phyloP scores from a whole-genome alignment of 92 coral and sea anemone genomes.

The Paragorgia papillata region DNA sequence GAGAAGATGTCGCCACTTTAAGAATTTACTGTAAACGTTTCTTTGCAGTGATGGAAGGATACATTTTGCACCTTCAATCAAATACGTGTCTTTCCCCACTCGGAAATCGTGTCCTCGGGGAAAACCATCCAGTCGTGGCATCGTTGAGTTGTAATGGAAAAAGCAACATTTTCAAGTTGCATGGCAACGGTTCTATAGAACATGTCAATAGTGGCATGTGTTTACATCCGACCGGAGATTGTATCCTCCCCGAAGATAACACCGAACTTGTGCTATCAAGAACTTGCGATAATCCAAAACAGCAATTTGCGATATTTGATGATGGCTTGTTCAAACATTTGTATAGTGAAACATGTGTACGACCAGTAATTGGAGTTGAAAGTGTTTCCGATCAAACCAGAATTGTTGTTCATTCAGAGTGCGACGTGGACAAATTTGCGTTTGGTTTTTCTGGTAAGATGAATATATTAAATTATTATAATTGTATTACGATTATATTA shows the following conservation, averaged over 20 bases:
- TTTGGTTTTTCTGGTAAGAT: slow-evolving; percentile 23
- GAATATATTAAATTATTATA: too few relatives aligned
- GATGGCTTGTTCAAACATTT: slow-evolving; percentile 5
- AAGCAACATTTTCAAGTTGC: neutral
- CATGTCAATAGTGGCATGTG: slow-evolving; percentile 18
- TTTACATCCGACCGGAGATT: slow-evolving; percentile 19
- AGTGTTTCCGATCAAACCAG: neutral
- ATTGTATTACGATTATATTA: too few relatives aligned
- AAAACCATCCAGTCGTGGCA: slow-evolving; percentile 19
- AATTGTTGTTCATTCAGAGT: slow-evolving; percentile 1
- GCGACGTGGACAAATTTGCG: slow-evolving; percentile 6
- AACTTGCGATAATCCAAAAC: neutral
- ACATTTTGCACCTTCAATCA: slow-evolving; percentile 21
- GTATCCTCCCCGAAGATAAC: slow-evolving; percentile 16
- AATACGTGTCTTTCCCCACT: slow-evolving; percentile 16
- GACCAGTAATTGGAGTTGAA: neutral
- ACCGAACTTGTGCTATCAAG: slow-evolving; percentile 24
- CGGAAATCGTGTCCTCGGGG: neutral
- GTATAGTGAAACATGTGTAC: slow-evolving; percentile 3
- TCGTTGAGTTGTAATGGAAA: neutral
- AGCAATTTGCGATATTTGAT: neutral
- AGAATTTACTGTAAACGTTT: too few relatives aligned
- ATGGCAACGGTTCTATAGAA: slow-evolving; percentile 2
- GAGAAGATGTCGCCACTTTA: too few relatives aligned
- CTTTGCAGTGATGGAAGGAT: neutral